phyloP scores from a whole-genome alignment of 2,113 vertebrate genomes.

The Girardinichthys multiradiatus region DNA sequence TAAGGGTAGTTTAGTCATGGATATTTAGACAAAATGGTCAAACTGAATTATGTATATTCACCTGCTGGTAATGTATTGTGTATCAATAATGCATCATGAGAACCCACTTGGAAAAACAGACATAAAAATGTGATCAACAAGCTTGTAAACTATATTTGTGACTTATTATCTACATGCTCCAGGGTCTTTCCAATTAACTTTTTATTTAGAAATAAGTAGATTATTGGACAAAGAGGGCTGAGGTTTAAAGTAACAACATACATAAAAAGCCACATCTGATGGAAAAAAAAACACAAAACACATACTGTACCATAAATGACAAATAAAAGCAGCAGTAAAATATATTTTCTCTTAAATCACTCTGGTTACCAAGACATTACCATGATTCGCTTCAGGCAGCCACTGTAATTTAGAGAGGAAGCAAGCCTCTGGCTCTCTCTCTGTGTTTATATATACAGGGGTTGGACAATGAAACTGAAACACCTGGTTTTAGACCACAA shows the following conservation, averaged over 20 bases:
- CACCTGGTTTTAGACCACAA: too few species aligned
- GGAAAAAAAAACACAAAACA: constrained; percentile 71
- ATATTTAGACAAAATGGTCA: constrained; percentile 1
- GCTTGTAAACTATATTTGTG: not conserved
- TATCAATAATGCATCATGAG: constrained; percentile 14
- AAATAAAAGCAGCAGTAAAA: constrained; percentile 74
- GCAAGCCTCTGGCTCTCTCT: constrained; percentile 12
- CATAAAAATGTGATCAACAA: constrained; percentile 28
- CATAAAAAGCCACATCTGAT: constrained; percentile 60
- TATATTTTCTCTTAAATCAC: constrained; percentile 75
- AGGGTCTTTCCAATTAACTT: constrained; percentile 12
- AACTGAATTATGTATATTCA: constrained; percentile 21
- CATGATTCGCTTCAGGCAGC: constrained; percentile 57
- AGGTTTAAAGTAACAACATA: constrained; percentile 35
- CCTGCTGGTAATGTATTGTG: constrained; percentile 23
- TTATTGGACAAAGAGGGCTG: not conserved
- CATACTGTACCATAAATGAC: constrained; percentile 67
- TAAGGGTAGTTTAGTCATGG: constrained; percentile 14
- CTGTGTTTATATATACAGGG: too few species aligned
- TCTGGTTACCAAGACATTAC: constrained; percentile 62
- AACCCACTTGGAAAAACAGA: constrained; percentile 12
- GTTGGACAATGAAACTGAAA: too few species aligned
- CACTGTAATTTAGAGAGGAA: constrained; percentile 45
- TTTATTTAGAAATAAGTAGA: constrained; percentile 13
- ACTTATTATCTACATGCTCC: constrained; percentile 34